Conservation (phyloP, 2,797 vertebrate species). For the Pipistrellus kuhlii region DNA sequence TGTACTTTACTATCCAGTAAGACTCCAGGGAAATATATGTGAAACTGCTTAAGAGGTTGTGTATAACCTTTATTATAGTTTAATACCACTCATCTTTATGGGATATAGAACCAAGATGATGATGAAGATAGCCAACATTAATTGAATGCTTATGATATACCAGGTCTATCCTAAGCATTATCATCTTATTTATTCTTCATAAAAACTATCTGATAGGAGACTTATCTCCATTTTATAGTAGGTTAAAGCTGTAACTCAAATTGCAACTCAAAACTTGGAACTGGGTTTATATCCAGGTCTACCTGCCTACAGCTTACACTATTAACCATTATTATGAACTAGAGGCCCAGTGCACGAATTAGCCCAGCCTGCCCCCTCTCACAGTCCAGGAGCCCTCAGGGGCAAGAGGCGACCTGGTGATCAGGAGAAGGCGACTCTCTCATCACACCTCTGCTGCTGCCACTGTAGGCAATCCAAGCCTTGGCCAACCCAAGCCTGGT, state of each 20-base stretch:
- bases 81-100: not conserved
- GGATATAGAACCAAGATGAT: not conserved
- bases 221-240: not conserved
- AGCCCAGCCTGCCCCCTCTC: no score
- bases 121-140: not conserved
- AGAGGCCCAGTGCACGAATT: no score
- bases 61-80: not conserved
- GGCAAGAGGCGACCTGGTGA: no score
- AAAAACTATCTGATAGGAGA: not conserved
- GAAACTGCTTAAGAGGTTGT: not conserved
- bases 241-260: not conserved
- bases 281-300: not conserved
- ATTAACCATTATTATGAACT: not conserved
- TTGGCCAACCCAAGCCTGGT: no score
- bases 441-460: no score
- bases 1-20: not conserved
- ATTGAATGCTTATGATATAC: not conserved
- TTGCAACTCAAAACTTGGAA: not conserved
- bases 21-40: not conserved
- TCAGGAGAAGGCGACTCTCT: no score
- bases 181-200: slow-evolving; percentile 14
- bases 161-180: not conserved
- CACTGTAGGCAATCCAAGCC: no score
- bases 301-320: not conserved
- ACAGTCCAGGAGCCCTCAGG: no score